Conservation (phyloP, 2,797 vertebrate genomes). For the Serranus cabrilla region DNA sequence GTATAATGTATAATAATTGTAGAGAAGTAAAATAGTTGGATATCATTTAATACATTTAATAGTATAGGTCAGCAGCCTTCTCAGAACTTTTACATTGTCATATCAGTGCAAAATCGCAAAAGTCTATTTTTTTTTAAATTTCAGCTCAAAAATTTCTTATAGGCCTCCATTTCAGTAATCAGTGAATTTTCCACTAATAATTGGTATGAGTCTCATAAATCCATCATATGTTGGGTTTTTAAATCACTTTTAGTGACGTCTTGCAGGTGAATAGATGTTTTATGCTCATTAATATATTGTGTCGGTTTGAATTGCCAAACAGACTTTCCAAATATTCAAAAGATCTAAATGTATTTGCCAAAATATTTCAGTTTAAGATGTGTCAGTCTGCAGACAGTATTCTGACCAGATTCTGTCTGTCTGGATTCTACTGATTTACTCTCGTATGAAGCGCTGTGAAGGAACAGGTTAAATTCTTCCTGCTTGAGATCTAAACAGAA, state of each 20-base stretch:
- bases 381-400: background rate
- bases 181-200: too few species aligned
- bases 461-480: constrained; percentile 32
- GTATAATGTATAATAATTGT: too few species aligned
- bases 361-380: background rate
- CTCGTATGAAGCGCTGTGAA: background rate
- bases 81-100: too few species aligned
- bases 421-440: background rate
- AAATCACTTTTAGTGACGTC: background rate
- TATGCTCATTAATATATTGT: background rate
- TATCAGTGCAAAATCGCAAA: too few species aligned
- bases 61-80: too few species aligned
- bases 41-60: too few species aligned
- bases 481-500: constrained; percentile 32
- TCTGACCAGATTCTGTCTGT: background rate
- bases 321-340: background rate
- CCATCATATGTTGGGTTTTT: too few species aligned
- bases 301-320: background rate
- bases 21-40: too few species aligned
- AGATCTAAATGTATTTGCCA: background rate
- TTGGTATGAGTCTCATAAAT: too few species aligned
- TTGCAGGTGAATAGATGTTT: background rate
- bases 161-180: too few species aligned
- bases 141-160: too few species aligned
- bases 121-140: too few species aligned